A percentile compares a stretch with the other conserved stretches of the same genome.
These are phyloP conservation scores for Philopedon plagiatum DNA, from an alignment of 2,888 invertebrate species.

Conservation along the genomic window DNA sequence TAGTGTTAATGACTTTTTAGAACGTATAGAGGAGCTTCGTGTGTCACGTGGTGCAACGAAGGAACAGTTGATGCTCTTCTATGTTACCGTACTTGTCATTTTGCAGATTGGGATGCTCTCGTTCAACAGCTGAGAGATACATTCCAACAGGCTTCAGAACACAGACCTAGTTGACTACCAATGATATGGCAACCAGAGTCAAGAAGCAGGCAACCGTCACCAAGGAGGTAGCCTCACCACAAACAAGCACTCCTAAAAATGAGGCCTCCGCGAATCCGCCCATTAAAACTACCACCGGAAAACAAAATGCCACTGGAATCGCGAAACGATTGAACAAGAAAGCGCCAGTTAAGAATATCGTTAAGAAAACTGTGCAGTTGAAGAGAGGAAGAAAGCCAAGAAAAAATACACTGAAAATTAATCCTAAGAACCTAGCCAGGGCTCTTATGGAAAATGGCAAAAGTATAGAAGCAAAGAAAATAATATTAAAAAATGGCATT, in stretches of 20 bases:
- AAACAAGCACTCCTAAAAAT: slow-evolving; percentile 54
- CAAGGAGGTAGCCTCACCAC: slow-evolving; percentile 61
- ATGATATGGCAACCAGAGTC: slow-evolving; percentile 69
- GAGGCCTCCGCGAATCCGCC: slow-evolving; percentile 50
- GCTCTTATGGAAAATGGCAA: slow-evolving; percentile 60
- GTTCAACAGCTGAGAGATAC: too few species aligned
- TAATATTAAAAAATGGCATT: slow-evolving; percentile 64
- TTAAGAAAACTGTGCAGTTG: slow-evolving; percentile 57
- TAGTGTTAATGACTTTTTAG: too few species aligned
- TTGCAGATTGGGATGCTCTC: too few species aligned
- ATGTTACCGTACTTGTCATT: too few species aligned
- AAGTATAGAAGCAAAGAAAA: slow-evolving; percentile 60
- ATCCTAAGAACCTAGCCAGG: slow-evolving; percentile 60
- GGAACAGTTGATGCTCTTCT: too few species aligned
- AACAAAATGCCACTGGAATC: slow-evolving; percentile 44
- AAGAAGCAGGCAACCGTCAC: slow-evolving; percentile 64
- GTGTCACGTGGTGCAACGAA: too few species aligned
- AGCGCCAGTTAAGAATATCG: slow-evolving; percentile 53
- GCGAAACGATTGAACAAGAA: slow-evolving; percentile 54
- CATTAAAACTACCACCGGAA: slow-evolving; percentile 43
- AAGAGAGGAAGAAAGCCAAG: slow-evolving; percentile 54
- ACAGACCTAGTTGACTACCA: slow-evolving; percentile 50
- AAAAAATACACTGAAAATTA: slow-evolving; percentile 52
- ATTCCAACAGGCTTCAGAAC: not conserved
- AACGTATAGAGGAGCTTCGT: too few species aligned